Base-by-base conservation (phyloP, 1,140 invertebrate genomes). In the Macrotrachela quadricornifera region DNA sequence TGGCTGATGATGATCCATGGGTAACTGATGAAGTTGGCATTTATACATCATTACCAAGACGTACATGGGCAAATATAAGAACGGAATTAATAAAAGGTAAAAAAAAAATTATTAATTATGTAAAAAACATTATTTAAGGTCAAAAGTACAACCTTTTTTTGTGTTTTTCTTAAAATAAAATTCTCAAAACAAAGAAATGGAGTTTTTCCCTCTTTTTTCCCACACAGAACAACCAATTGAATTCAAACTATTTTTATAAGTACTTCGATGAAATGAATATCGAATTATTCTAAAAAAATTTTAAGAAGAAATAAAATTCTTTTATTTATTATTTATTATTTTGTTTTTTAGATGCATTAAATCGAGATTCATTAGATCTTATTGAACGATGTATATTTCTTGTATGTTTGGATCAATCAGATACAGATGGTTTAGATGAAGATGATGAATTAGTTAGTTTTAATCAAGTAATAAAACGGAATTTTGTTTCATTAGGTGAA, bases 381-480 rank as follows among this genome's bases (percentile, higher is more conserved):
- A 79, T 96, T 52, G 83, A 87, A 59, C 78, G 77, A 30, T 79
- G 83, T 52, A 72, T 91, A 42, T 80, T 88, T 61, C 68, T 92
- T 30, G 71, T 96, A 15, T 92, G 87, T 67, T 73, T 95, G 59
- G 87, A 92, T 65, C 60, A 63, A 38, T 46, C 21, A 18, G 44
- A 46, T 10, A 41, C 18, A n/a, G 8, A 50, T 41, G 18, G 12
- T 37, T 51, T 41, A 12, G 75, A 78, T 63, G 49, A 57, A 21
- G 55, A 52, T 41, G 45, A 44, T 47, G 16, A 46, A 39, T 30
- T 21, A 6, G 15, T 30, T 41, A 30, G 55, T 42, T 16, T 37
- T n/a, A n/a, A 17, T 17, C 21, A 41, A 30, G 21, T 21, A 55
- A 16, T 36, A 12, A 40, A 55, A 46, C 30, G 39, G 21, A 15